phyloP scores from a whole-genome alignment of 2,888 invertebrate species.

The Campaea margaritaria region DNA sequence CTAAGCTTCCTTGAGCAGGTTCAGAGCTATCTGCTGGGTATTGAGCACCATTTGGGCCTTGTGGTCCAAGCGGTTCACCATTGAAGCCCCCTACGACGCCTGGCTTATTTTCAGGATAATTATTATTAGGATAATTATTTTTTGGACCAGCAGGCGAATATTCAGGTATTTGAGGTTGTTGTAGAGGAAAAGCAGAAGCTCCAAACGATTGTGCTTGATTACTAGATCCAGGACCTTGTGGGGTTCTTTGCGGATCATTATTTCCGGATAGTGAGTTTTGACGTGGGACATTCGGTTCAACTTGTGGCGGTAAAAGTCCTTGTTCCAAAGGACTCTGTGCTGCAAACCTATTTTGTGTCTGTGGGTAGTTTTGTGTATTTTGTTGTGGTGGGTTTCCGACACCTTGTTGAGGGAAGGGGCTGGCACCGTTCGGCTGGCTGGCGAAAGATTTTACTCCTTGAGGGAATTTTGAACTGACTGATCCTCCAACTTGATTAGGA shows the following conservation, averaged over 20 bases:
- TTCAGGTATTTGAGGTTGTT: constrained; percentile 8
- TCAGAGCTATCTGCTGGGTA: background rate
- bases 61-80: background rate
- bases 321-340: constrained; percentile 8
- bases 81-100: background rate
- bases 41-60: background rate
- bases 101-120: background rate
- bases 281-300: constrained; percentile 1
- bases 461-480: constrained; percentile 19
- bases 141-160: background rate
- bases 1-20: constrained; percentile 3
- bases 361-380: constrained; percentile 6
- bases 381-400: constrained; percentile 4
- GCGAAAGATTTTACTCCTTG: constrained; percentile 20
- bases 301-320: constrained; percentile 16
- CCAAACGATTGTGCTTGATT: constrained; percentile 1
- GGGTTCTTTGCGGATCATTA: background rate
- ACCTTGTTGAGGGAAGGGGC: constrained; percentile 9
- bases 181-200: constrained; percentile 12
- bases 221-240: background rate
- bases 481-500: constrained; percentile 22
- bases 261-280: constrained; percentile 10
- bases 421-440: constrained; percentile 15
- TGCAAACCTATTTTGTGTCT: constrained; percentile 15
- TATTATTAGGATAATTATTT: background rate